Evolutionary conservation across 2,888 invertebrate genomes (phyloP).

Genomic region (Magallana nippona): DNA sequence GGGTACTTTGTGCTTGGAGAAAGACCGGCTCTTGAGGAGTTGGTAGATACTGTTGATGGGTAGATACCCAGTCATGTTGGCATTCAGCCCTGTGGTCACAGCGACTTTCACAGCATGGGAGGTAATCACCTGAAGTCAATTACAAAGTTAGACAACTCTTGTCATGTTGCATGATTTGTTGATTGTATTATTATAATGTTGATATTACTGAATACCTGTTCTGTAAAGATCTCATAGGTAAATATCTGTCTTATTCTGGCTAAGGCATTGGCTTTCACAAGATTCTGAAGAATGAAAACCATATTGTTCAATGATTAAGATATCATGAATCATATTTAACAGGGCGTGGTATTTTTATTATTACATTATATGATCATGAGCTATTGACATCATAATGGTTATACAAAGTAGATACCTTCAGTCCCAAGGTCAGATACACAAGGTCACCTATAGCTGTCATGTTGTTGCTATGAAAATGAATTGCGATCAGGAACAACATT

Average conservation of each 20-base stretch:
- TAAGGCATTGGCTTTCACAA: constrained; percentile 77
- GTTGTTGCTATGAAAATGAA: constrained; percentile 98
- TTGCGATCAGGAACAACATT: constrained; percentile 96
- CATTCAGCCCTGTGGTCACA: constrained; percentile 93
- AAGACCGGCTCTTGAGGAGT: constrained; percentile 93
- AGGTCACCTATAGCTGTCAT: constrained; percentile 94
- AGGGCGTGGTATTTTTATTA: too few relatives aligned
- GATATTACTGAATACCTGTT: constrained; percentile 85
- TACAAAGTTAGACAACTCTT: not conserved
- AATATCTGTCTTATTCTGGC: constrained; percentile 84
- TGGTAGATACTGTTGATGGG: constrained; percentile 98
- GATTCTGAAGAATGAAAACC: constrained; percentile 68
- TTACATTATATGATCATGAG: not conserved
- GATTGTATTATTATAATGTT: not conserved
- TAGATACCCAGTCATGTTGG: constrained; percentile 92
- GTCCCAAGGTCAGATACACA: constrained; percentile 95
- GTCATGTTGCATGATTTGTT: not conserved
- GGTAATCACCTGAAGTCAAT: constrained; percentile 84
- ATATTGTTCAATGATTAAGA: not conserved
- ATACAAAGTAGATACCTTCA: constrained; percentile 84
- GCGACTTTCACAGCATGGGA: constrained; percentile 97
- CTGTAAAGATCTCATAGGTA: constrained; percentile 97
- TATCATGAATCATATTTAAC: not conserved
- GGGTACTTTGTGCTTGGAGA: constrained; percentile 96
- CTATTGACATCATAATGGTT: not conserved